Conservation (phyloP, 1,140 invertebrate genomes). For the Rhyzopertha dominica region DNA sequence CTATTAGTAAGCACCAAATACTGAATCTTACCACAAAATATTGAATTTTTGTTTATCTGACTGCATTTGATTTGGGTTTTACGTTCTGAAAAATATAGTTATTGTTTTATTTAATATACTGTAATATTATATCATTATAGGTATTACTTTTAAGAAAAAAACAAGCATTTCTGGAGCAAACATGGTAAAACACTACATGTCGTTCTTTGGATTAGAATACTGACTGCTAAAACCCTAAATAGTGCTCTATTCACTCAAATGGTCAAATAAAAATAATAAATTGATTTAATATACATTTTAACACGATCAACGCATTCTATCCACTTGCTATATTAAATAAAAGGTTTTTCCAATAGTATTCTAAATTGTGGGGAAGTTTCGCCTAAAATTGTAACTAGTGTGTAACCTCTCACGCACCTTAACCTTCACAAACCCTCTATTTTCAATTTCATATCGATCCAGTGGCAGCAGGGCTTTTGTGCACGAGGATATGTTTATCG, state of each 20-base stretch:
- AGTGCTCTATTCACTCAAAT: neutral
- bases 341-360: no score
- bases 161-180: conserved; percentile 2
- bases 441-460: conserved; percentile 56
- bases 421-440: conserved; percentile 63
- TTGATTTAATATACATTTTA: neutral
- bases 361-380: no score
- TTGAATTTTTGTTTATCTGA: no score
- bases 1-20: no score
- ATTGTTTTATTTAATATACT: no score
- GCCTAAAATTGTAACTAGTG: no score
- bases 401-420: conserved; percentile 70
- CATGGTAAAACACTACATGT: conserved; percentile 14
- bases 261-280: neutral
- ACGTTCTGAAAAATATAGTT: no score
- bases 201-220: neutral
- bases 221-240: conserved; percentile 17
- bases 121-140: no score
- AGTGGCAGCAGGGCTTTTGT: conserved; percentile 59
- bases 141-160: conserved; percentile 5
- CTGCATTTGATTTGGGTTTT: no score
- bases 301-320: conserved; percentile 4
- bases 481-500: conserved; percentile 67
- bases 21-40: no score
- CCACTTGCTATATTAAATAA: neutral